Evolutionary conservation across 2,797 vertebrate species (phyloP), one percentile per base, ranked within the genome.

Genomic region (Apogon talboti): DNA sequence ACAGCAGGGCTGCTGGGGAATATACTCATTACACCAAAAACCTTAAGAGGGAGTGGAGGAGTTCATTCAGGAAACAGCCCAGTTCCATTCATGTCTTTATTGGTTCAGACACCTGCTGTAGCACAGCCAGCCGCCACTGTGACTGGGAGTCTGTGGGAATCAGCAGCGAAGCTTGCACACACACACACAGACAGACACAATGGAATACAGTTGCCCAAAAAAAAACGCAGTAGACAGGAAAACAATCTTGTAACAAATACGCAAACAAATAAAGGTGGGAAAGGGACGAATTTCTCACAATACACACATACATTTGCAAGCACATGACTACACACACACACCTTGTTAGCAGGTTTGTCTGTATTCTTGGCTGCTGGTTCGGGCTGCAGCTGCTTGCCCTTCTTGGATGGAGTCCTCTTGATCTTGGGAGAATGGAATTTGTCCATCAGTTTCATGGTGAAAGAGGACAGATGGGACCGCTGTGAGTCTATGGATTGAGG

Each of bases 381-480:
- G 0, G 90, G 93, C 84, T 95, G 95, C 61, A 96, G 92, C 71
- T 96, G 96, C 79, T 98, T 99, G 66, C 96, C 95, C 84, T 98
- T 99, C 93, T 98, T 99, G 19, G 98, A 99, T 4, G 96, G 97
- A 0, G 96, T 98, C 74, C 97, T 94, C 93, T 98, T 98, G 91
- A 98, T 98, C 92, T 99, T 99, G 74, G 97, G 98, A 4, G 98
- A 98, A 82, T 98, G 97, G 93, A 99, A 99, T 88, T 99, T 99
- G 93, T 98, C 96, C 93, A 95, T 99, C 79, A 99, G 88, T 89
- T 99, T 99, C 97, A 98, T 98, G 54, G 98, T 98, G 94, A 99
- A 98, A 7, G 97, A 98, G 84, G 97, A 95, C 76, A 99, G 96
- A 82, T 99, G 98, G 79, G 98, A 99, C 78, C 97, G 96, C 86